These are phyloP conservation scores for Ia io DNA, from an alignment of 2,113 vertebrate species.

Conservation along the genomic window DNA sequence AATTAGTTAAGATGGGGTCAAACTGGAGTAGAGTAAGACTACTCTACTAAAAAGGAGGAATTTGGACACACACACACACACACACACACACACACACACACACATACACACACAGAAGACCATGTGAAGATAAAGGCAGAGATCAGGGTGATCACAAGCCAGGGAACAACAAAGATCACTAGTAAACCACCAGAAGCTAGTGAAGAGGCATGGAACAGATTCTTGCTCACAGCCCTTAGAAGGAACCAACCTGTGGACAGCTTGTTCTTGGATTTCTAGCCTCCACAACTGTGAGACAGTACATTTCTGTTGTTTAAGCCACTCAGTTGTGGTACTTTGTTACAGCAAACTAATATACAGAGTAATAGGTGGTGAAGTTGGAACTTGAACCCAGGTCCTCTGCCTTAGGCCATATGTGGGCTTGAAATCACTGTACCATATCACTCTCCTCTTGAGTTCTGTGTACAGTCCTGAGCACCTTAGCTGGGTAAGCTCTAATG, in stretches of 20 bases:
- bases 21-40: background rate
- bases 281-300: background rate
- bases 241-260: background rate
- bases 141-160: background rate
- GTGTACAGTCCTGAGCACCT: background rate
- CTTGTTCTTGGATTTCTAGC: background rate
- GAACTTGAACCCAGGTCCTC: background rate
- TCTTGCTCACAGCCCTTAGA: background rate
- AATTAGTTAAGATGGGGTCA: background rate
- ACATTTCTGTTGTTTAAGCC: background rate
- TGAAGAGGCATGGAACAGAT: background rate
- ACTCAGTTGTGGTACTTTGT: background rate
- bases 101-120: background rate
- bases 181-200: background rate
- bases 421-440: background rate
- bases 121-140: background rate
- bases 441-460: background rate
- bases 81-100: no score
- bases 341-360: background rate
- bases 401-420: background rate
- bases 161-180: background rate
- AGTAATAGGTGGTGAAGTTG: background rate
- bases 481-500: background rate
- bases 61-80: background rate
- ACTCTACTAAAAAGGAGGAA: background rate